Base-by-base conservation (phyloP, 2,113 vertebrate species). In the Catagonus wagneri region DNA sequence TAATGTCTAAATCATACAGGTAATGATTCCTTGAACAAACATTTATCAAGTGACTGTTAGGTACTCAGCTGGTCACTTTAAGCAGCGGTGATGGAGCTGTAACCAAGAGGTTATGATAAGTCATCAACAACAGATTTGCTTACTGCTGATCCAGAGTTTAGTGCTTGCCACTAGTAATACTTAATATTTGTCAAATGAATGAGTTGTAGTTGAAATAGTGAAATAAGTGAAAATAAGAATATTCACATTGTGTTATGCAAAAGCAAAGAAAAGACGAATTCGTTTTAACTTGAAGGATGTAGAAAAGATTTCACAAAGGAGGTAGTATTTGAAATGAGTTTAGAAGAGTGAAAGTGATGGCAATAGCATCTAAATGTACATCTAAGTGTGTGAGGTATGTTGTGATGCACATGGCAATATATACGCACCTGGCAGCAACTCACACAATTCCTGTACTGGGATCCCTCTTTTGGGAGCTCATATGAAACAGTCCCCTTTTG, bases 131-230 rank as follows among this genome's bases (percentile, higher is more conserved):
- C 44, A 61, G 14, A 22, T 74, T 65, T 66, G 54, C 72, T 69
- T 88, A 66, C 71, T 39, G 25, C 36, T 58, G 29, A 52, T 32
- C 27, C 32, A 44, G 80, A 87, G 66, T 27, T 58, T 83, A 91
- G 39, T 76, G 44, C 60, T 66, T 50, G 39, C 56, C 58, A 56
- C 58, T 75, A 25, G 23, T 32, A 68, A 36, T 54, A 71, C 44
- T 78, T 74, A 68, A 15, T 71, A 58, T 54, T 96, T 95, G 63
- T 39, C 36, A 36, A 74, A 61, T 39, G 60, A 66, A 60, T 52
- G 27, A 81, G 34, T 91, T 63, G 68, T 78, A 71, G 56, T 87
- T 83, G 68, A 89, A 95, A 86, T 75, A 89, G 74, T 83, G 86
- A 80, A 86, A 34, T 63, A 32, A 60, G 32, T 61, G 75, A 34